phyloP scores from a whole-genome alignment of 2,797 vertebrate genomes.

The Lagorchestes hirsutus region DNA sequence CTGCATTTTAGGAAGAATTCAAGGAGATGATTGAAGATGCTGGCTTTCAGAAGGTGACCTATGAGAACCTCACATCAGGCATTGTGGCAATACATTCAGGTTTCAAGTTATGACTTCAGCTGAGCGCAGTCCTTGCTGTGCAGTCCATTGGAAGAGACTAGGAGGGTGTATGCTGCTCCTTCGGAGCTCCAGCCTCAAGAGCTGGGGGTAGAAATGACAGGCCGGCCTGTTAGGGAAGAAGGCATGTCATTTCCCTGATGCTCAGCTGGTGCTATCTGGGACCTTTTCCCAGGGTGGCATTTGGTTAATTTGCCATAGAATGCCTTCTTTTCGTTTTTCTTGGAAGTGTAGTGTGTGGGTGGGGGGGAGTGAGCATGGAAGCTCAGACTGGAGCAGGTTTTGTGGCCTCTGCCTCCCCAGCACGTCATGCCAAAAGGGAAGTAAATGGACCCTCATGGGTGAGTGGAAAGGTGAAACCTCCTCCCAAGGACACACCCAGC shows the following conservation, averaged over 20 bases:
- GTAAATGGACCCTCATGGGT: slow-evolving; percentile 17
- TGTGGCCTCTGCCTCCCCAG: slow-evolving; percentile 13
- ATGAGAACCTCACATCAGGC: slow-evolving; percentile 91
- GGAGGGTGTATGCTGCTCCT: neutral
- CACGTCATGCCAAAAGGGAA: slow-evolving; percentile 3
- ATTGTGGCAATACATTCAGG: slow-evolving; percentile 97
- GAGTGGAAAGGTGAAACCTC: slow-evolving; percentile 39
- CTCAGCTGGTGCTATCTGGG: slow-evolving; percentile 25
- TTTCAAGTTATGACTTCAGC: slow-evolving; percentile 92
- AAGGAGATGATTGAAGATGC: slow-evolving; percentile 95
- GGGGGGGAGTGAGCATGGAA: slow-evolving; percentile 27
- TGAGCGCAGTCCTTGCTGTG: neutral
- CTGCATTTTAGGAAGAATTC: slow-evolving; percentile 92
- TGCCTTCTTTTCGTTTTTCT: slow-evolving; percentile 4
- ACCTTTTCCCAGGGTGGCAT: slow-evolving; percentile 7
- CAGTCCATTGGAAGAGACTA: neutral
- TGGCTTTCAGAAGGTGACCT: slow-evolving; percentile 93
- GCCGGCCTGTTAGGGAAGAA: slow-evolving; percentile 7
- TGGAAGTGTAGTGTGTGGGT: slow-evolving; percentile 7
- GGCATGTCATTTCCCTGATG: slow-evolving; percentile 11
- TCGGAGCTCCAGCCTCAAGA: slow-evolving; percentile 16
- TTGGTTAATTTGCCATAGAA: slow-evolving; percentile 31
- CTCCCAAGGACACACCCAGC: neutral
- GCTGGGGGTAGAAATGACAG: neutral
- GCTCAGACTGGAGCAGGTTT: slow-evolving; percentile 13